phyloP scores from a whole-genome alignment of 2,113 vertebrate genomes.

The Odocoileus virginianus region DNA sequence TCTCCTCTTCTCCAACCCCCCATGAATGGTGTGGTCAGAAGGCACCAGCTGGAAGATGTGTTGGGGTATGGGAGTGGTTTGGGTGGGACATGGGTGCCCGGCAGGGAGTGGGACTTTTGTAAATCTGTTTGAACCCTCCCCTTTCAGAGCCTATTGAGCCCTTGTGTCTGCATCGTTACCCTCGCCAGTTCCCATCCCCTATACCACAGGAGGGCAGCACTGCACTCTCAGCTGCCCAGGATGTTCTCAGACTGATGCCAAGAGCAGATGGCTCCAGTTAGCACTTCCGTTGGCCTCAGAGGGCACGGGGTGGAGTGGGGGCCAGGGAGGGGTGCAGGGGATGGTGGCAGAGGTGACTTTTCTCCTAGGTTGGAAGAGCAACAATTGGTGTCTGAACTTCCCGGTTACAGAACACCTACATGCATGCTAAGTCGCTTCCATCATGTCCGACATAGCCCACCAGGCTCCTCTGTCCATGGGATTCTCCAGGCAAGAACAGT shows the following conservation, averaged over 20 bases:
- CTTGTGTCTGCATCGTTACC: not conserved
- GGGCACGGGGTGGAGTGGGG: not conserved
- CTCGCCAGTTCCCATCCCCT: not conserved
- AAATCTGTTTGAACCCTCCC: not conserved
- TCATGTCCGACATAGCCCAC: not conserved
- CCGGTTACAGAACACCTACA: not conserved
- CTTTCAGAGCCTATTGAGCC: not conserved
- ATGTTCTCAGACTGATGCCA: conserved; percentile 20
- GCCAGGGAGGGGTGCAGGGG: not conserved
- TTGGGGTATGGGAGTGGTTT: not conserved
- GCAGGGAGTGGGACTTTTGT: not conserved
- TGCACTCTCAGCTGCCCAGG: not conserved
- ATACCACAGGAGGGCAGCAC: not conserved
- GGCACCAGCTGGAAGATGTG: not conserved
- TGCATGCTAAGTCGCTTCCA: not conserved
- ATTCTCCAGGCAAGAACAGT: not conserved
- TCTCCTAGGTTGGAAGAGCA: not conserved
- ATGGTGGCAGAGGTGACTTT: not conserved
- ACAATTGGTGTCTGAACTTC: not conserved
- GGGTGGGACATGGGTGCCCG: rapidly evolving
- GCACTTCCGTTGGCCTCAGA: not conserved
- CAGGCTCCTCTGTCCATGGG: not conserved
- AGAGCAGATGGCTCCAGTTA: not conserved
- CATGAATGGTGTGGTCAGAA: not conserved
- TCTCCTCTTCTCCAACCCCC: not conserved